Conservation (phyloP, 92 coral and sea anemone genomes). For the Parazoanthus swiftii region DNA sequence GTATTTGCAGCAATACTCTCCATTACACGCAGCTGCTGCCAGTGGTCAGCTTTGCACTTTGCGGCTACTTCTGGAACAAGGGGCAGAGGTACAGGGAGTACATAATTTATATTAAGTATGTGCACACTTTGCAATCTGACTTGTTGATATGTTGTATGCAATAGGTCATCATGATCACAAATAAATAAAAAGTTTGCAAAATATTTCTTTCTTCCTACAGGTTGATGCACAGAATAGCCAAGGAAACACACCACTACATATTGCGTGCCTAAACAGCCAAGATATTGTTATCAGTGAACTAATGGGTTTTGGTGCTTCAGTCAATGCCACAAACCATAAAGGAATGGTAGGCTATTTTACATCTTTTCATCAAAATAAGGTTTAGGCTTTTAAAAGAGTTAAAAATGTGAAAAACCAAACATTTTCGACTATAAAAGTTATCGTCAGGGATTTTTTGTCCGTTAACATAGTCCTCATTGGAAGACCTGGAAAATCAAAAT, state of each 20-base stretch:
- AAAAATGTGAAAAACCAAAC: too few species aligned
- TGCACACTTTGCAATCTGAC: neutral
- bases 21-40: conserved; percentile 98
- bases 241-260: conserved; percentile 93
- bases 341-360: conserved; percentile 75
- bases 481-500: neutral
- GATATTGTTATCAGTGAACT: conserved; percentile 95
- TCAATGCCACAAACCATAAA: conserved; percentile 86
- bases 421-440: too few species aligned
- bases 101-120: neutral
- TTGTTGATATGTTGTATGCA: too few species aligned
- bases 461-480: neutral
- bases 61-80: conserved; percentile 72
- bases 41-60: conserved; percentile 90
- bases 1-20: conserved; percentile 78
- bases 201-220: conserved; percentile 43
- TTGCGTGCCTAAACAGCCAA: conserved; percentile 96
- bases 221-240: conserved; percentile 82
- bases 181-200: neutral
- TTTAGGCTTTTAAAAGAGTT: too few species aligned
- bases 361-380: neutral
- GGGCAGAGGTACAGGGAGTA: conserved; percentile 68
- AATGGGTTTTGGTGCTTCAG: conserved; percentile 88
- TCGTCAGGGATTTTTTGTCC: neutral
- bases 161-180: neutral